Base-by-base conservation (phyloP, 2,797 vertebrate genomes). In the Thamnophis elegans region DNA sequence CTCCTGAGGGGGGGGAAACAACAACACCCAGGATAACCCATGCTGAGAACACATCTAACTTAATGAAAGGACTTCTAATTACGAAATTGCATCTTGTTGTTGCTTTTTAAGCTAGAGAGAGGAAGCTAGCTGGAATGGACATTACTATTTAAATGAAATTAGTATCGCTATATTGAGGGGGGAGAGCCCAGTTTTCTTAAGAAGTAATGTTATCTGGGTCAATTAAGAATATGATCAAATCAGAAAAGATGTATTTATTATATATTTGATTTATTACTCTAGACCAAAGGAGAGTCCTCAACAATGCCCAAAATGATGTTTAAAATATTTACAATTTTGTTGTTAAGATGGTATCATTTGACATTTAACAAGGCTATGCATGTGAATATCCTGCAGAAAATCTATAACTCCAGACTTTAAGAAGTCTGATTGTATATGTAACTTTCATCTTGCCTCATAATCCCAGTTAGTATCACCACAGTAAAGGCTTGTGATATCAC, bases 61-160 rank as follows among this genome's bases (percentile, higher is more conserved):
- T 96, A 94, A 96, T 95, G 94, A 93, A 95, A 94, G 94, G 93
- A 92, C 93, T 95, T 90, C 68, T 96, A 94, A 95, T 93, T 92
- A 88, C 91, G 93, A 87, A 96, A 95, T 94, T 89, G 73, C 20
- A 91, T n/a, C 53, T 94, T 82, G 42, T 82, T 82, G 73, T 82
- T 82, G 36, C 36, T 47, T 95, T 93, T 89, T 91, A 93, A 95
- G 94, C 5, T n/a, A 47, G 51, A 88, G 12, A 53, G 86, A 65
- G 68, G 25, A n/a, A 88, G 58, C 26, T 53, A 91, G 51, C 54
- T 93, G 93, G 90, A 95, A 95, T 92, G 96, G 96, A 95, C 96
- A 92, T 42, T 93, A 53, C 11, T 95, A 91, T 94, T 92, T 94
- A 90, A 87, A 93, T 92, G 91, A 88, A 68, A 96, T 56, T 10